A percentile compares a stretch with the other conserved stretches of the same genome.
These are phyloP conservation scores for Pipra filicauda DNA, from an alignment of 2,113 vertebrate species.

Conservation along the genomic window DNA sequence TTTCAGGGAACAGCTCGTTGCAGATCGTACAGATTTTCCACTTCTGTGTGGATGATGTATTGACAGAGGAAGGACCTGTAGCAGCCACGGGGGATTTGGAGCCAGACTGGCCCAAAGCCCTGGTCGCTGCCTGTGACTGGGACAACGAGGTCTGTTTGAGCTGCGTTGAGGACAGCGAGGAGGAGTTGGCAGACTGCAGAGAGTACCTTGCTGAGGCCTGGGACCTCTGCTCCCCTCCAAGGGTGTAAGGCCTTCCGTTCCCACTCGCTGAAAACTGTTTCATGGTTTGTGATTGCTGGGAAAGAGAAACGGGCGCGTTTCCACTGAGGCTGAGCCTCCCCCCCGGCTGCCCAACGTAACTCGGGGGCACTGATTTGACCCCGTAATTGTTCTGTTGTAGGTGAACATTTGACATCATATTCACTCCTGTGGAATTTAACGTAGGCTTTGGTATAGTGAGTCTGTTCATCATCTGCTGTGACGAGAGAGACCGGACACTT, in stretches of 20 bases:
- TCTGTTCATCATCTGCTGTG: constrained; percentile 88
- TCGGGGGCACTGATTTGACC: constrained; percentile 81
- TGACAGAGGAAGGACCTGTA: constrained; percentile 83
- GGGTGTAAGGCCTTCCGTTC: constrained; percentile 78
- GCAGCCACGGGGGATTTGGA: constrained; percentile 75
- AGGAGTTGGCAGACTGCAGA: constrained; percentile 78
- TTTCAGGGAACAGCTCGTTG: constrained; percentile 98
- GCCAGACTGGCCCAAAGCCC: constrained; percentile 75
- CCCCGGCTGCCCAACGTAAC: constrained; percentile 82
- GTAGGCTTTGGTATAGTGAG: constrained; percentile 89
- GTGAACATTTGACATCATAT: constrained; percentile 87
- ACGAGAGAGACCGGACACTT: constrained; percentile 83
- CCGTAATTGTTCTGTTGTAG: constrained; percentile 86
- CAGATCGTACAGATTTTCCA: constrained; percentile 99
- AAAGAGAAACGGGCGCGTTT: constrained; percentile 84
- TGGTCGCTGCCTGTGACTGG: constrained; percentile 73
- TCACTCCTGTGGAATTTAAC: constrained; percentile 82
- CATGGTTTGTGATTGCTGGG: constrained; percentile 89
- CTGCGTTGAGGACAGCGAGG: constrained; percentile 75
- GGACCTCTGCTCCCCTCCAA: constrained; percentile 77
- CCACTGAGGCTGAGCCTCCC: constrained; percentile 84
- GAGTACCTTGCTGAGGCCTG: constrained; percentile 77
- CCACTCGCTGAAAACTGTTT: constrained; percentile 88
- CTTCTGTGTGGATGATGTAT: constrained; percentile 94
- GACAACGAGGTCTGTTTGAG: constrained; percentile 84